Evolutionary conservation across 2,797 vertebrate genomes (phyloP).

Genomic region (Hippocampus kuda): DNA sequence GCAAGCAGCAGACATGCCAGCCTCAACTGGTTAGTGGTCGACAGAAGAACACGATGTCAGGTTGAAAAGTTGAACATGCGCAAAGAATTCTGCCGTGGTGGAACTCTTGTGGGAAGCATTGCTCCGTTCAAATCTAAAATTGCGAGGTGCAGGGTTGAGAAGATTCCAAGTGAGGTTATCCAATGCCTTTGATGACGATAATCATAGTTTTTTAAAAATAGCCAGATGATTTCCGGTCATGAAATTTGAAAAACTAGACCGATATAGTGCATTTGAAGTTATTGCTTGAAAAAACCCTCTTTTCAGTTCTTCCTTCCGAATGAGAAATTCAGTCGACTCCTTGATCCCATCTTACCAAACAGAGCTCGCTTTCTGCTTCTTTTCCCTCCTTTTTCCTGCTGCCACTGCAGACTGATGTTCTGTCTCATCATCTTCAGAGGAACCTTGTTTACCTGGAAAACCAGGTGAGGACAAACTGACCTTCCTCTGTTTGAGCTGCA

Average conservation of each 20-base stretch:
- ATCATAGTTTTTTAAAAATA: no score
- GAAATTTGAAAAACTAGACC: background rate
- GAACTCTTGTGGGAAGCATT: background rate
- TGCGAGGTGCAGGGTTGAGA: background rate
- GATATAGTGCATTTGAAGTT: background rate
- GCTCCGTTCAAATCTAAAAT: background rate
- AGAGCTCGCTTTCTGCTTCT: slow-evolving; percentile 2
- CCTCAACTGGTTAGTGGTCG: no score
- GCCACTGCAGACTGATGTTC: slow-evolving; percentile 87
- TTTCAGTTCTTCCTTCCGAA: slow-evolving; percentile 12
- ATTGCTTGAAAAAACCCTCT: slow-evolving; percentile 10
- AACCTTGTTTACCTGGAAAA: slow-evolving; percentile 93
- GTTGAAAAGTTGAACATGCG: background rate
- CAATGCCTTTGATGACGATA: no score
- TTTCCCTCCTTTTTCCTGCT: slow-evolving; percentile 33
- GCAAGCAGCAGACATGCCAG: no score
- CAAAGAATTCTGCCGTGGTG: background rate
- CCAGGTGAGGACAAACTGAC: slow-evolving; percentile 80
- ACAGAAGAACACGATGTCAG: no score
- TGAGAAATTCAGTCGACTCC: background rate
- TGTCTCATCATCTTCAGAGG: slow-evolving; percentile 96
- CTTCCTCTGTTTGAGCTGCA: no score
- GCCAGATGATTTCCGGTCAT: no score
- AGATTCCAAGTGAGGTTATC: background rate
- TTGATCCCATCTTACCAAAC: slow-evolving; percentile 6